These are phyloP conservation scores for Drosophila aldrichi DNA, from an alignment of 2,888 invertebrate species.

Conservation along the genomic window DNA sequence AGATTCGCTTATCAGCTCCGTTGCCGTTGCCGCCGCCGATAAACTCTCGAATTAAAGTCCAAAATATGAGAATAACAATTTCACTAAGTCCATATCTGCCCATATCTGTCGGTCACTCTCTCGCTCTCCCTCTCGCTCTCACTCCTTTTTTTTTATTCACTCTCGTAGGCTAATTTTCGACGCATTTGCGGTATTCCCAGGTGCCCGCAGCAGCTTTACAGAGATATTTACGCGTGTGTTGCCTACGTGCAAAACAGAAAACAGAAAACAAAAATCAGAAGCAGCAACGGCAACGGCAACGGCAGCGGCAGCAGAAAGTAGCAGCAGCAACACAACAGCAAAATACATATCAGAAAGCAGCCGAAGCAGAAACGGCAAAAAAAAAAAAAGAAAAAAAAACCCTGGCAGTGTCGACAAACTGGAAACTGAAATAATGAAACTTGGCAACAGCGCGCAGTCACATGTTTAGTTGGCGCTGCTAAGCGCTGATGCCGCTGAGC, in stretches of 20 bases:
- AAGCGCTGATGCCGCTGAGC: constrained; percentile 23
- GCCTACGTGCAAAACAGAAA: constrained; percentile 49
- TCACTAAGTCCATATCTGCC: constrained; percentile 4
- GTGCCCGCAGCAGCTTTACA: constrained; percentile 21
- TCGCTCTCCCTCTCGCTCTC: not conserved
- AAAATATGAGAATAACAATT: constrained; percentile 38
- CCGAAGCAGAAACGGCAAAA: constrained; percentile 19
- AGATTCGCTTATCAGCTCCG: constrained; percentile 32
- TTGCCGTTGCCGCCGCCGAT: constrained; percentile 3
- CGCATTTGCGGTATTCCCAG: constrained; percentile 39
- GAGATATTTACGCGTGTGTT: constrained; percentile 35
- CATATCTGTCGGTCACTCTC: not conserved
- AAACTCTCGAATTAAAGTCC: constrained; percentile 33
- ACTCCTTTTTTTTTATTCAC: not conserved
- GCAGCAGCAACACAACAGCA: constrained; percentile 1
- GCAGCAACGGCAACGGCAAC: constrained; percentile 5
- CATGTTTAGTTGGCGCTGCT: constrained; percentile 59
- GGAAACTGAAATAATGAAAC: constrained; percentile 49
- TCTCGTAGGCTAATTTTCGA: constrained; percentile 37
- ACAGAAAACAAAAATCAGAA: constrained; percentile 52
- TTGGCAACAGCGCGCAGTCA: constrained; percentile 64
- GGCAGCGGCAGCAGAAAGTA: not conserved
- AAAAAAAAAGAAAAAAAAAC: constrained; percentile 27
- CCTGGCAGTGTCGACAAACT: constrained; percentile 58
- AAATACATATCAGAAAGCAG: constrained; percentile 23